Evolutionary conservation across 2,888 invertebrate genomes (phyloP).

Genomic region (Caenorhabditis sinica): DNA sequence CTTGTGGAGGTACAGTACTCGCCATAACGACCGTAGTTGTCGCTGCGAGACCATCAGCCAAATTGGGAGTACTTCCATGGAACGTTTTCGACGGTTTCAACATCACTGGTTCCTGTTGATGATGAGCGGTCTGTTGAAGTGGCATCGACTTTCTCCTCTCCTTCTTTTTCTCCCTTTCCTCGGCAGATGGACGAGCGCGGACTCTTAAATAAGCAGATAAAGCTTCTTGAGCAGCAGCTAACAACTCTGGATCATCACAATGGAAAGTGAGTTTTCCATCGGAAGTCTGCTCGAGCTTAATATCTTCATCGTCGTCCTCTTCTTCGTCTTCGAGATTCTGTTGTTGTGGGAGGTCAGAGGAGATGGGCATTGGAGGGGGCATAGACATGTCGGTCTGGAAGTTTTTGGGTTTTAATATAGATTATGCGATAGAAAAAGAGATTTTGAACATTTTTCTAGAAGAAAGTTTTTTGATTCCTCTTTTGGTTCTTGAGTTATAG

Average conservation of each 20-base stretch:
- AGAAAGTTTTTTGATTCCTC: not conserved
- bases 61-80: slow-evolving; percentile 72
- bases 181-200: slow-evolving; percentile 71
- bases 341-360: not conserved
- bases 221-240: slow-evolving; percentile 80
- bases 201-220: slow-evolving; percentile 77
- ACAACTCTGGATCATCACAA: slow-evolving; percentile 79
- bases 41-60: slow-evolving; percentile 67
- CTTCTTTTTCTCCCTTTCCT: slow-evolving; percentile 76
- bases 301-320: slow-evolving; percentile 74
- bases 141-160: slow-evolving; percentile 82
- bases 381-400: slow-evolving; percentile 53
- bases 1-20: not conserved
- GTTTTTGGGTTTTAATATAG: too few species aligned
- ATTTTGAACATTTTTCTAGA: not conserved
- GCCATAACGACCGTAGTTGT: slow-evolving; percentile 60
- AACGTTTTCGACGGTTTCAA: slow-evolving; percentile 69
- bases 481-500: not conserved
- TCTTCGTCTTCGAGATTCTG: slow-evolving; percentile 40
- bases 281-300: slow-evolving; percentile 78
- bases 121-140: slow-evolving; percentile 65
- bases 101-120: slow-evolving; percentile 56
- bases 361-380: slow-evolving; percentile 28
- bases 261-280: slow-evolving; percentile 79
- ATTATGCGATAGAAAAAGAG: too few species aligned